These are phyloP conservation scores for Hormaphis cornu DNA, from an alignment of 1,140 invertebrate species.

Conservation along the genomic window DNA sequence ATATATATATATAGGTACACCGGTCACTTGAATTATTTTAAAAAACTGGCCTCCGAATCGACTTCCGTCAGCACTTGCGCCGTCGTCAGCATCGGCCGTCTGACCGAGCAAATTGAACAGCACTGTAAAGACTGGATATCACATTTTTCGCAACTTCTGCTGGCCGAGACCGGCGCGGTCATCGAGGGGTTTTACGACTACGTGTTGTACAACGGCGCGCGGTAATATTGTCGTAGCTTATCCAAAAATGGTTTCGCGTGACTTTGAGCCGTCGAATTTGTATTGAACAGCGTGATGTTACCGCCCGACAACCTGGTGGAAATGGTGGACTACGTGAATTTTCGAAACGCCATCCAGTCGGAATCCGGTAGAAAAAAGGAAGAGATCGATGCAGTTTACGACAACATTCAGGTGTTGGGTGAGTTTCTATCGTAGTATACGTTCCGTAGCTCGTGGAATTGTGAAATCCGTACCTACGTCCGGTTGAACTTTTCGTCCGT, in stretches of 20 bases:
- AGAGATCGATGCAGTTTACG: not conserved
- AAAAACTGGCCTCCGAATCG: not conserved
- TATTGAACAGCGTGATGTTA: not conserved
- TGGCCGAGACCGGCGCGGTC: not conserved
- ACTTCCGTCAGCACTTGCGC: not conserved
- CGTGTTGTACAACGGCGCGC: not conserved
- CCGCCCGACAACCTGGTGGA: not conserved
- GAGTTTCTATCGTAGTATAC: no score
- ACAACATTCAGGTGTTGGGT: not conserved
- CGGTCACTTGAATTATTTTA: not conserved
- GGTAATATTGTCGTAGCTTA: not conserved
- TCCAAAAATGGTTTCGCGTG: no score
- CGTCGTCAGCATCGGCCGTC: not conserved
- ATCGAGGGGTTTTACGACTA: not conserved
- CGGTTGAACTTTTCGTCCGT: no score
- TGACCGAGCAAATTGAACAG: not conserved
- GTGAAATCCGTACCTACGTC: no score
- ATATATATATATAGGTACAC: not conserved
- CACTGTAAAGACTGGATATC: constrained; percentile 4
- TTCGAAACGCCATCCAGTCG: not conserved
- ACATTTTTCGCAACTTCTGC: not conserved
- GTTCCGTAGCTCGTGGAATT: no score
- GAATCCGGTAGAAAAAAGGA: not conserved
- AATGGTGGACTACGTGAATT: not conserved
- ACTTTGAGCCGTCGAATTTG: no score